These are phyloP conservation scores for Halcyon senegalensis DNA, from an alignment of 2,113 vertebrate species.

Conservation along the genomic window DNA sequence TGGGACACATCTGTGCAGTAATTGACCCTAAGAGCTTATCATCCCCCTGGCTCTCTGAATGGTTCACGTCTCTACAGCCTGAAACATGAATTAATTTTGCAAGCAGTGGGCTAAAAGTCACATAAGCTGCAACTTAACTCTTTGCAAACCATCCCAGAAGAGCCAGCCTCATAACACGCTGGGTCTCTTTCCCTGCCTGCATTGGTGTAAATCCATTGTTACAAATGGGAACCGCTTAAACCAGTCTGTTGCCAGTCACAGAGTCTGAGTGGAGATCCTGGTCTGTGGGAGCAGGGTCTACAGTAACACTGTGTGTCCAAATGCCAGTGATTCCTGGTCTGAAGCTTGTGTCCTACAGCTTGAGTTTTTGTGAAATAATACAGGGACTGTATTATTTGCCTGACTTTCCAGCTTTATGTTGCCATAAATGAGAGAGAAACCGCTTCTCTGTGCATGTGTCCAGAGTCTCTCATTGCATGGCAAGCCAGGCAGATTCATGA, in stretches of 20 bases:
- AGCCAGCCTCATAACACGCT: not conserved
- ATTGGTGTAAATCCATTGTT: not conserved
- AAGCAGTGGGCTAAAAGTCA: slow-evolving; percentile 26
- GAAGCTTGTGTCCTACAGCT: not conserved
- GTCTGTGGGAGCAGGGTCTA: not conserved
- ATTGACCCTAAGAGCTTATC: slow-evolving; percentile 31
- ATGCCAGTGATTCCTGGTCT: not conserved
- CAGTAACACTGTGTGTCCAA: not conserved
- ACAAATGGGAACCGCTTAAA: not conserved
- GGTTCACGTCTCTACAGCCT: not conserved
- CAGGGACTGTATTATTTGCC: not conserved
- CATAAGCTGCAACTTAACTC: slow-evolving; percentile 18
- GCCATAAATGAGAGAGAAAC: not conserved
- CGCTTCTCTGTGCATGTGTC: not conserved
- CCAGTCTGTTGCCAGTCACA: not conserved
- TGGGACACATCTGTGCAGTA: slow-evolving; percentile 23
- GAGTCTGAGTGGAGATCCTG: not conserved
- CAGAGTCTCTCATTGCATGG: not conserved
- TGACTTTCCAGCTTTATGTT: not conserved
- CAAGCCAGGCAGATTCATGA: not conserved
- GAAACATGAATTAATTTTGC: slow-evolving; percentile 47
- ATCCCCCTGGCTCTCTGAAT: not conserved
- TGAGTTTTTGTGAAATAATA: not conserved
- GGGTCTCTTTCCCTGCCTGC: not conserved
- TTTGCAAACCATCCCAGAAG: not conserved